phyloP scores from a whole-genome alignment of 2,113 vertebrate species.

The Pimephales promelas region DNA sequence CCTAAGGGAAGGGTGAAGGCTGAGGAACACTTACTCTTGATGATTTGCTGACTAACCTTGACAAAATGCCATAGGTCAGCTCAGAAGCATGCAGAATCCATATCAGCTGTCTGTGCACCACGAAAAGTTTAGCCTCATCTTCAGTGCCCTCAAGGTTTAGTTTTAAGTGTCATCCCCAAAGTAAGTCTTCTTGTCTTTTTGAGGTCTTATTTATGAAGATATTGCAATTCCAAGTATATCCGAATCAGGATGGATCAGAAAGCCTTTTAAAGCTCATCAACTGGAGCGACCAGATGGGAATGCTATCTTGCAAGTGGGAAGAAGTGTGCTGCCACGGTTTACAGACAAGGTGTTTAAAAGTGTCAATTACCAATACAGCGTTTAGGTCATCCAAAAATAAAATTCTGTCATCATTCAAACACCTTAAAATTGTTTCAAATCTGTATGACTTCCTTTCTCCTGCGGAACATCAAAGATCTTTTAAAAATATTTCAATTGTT shows the following conservation, averaged over 20 bases:
- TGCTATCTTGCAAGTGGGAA: neutral
- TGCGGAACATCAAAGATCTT: neutral
- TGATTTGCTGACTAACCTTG: constrained; percentile 52
- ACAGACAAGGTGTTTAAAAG: too few relatives aligned
- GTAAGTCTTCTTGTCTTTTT: neutral
- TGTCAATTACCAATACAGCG: neutral
- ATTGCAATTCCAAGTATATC: neutral
- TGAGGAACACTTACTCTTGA: constrained; percentile 43
- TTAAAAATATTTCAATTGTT: neutral
- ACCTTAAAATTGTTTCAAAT: too few relatives aligned
- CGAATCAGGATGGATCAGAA: neutral
- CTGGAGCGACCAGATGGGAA: neutral
- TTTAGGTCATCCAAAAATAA: neutral
- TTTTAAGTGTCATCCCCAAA: neutral
- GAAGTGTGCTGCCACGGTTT: neutral
- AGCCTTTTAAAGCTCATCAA: neutral
- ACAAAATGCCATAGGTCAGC: constrained; percentile 50
- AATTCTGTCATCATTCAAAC: neutral
- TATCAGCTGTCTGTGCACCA: constrained; percentile 13
- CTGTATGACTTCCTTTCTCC: neutral
- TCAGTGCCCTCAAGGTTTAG: neutral
- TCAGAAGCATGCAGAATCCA: constrained; percentile 35
- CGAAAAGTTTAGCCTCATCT: neutral
- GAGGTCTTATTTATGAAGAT: constrained; percentile 1
- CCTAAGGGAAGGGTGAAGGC: constrained; percentile 50